Conservation (phyloP, 2,888 invertebrate species). For the Cecidostiba fungosa region DNA sequence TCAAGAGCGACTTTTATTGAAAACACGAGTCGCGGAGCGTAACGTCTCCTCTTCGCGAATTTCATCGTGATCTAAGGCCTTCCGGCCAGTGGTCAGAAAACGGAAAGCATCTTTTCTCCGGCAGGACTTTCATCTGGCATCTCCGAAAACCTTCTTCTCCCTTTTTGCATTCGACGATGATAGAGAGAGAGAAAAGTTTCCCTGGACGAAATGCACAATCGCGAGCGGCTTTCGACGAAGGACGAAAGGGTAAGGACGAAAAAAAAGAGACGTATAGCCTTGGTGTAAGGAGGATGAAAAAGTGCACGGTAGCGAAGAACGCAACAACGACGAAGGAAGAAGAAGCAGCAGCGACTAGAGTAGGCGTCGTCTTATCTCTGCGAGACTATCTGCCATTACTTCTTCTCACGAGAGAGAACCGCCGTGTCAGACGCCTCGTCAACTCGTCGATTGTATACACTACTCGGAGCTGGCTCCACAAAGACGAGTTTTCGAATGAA, state of each 20-base stretch:
- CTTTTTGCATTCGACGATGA: background rate
- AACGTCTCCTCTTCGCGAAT: background rate
- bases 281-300: constrained; percentile 11
- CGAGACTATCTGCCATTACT: constrained; percentile 74
- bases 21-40: background rate
- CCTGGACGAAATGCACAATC: constrained; percentile 71
- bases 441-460: constrained; percentile 56
- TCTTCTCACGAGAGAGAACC: constrained; percentile 69
- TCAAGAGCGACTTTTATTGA: background rate
- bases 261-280: background rate
- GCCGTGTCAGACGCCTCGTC: constrained; percentile 44
- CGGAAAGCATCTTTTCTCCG: constrained; percentile 21
- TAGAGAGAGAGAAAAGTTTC: background rate
- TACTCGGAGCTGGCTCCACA: background rate
- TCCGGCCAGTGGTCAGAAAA: constrained; percentile 38
- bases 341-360: constrained; percentile 62
- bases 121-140: constrained; percentile 6
- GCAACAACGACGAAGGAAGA: constrained; percentile 58
- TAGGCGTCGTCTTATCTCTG: constrained; percentile 70
- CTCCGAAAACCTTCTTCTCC: constrained; percentile 10
- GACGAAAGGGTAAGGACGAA: constrained; percentile 58
- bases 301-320: background rate
- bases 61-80: constrained; percentile 5
- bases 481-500: constrained; percentile 30
- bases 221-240: constrained; percentile 69